phyloP scores from a whole-genome alignment of 37 sponge, comb jelly and placozoan genomes.

The Theonella swinhoei region DNA sequence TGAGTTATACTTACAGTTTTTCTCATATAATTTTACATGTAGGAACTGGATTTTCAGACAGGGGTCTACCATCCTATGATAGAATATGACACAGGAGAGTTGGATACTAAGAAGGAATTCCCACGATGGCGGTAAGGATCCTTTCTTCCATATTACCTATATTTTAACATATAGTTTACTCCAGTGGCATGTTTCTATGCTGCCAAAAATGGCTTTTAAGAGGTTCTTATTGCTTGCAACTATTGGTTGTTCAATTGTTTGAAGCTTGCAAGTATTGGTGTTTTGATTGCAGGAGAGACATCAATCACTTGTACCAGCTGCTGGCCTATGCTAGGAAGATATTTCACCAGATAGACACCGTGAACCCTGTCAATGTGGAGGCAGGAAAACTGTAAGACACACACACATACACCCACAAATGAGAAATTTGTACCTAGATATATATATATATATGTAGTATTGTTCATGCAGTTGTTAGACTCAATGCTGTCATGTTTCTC shows the following conservation, averaged over 20 bases:
- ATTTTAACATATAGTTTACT: background rate
- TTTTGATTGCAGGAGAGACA: constrained; percentile 40
- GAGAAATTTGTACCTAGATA: background rate
- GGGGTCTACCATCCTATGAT: constrained; percentile 80
- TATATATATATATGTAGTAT: background rate
- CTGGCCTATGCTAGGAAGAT: constrained; percentile 64
- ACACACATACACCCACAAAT: background rate
- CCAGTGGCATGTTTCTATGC: background rate
- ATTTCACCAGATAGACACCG: constrained; percentile 60
- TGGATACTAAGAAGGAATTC: constrained; percentile 70
- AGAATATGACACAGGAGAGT: constrained; percentile 63
- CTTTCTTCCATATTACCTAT: background rate
- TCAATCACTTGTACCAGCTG: constrained; percentile 65
- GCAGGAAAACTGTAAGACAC: constrained; percentile 77
- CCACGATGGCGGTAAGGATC: constrained; percentile 59
- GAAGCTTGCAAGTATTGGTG: background rate
- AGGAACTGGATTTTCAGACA: constrained; percentile 74
- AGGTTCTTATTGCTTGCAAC: too few species aligned
- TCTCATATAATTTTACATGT: too few species aligned
- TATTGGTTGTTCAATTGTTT: background rate
- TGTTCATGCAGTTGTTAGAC: background rate
- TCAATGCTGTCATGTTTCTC: too few species aligned
- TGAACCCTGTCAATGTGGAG: constrained; percentile 50
- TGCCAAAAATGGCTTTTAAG: too few species aligned
- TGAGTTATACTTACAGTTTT: too few species aligned